Evolutionary conservation across 2,113 vertebrate species (phyloP), one percentile per base, ranked within the genome.

Genomic region (Paramisgurnus dabryanus): DNA sequence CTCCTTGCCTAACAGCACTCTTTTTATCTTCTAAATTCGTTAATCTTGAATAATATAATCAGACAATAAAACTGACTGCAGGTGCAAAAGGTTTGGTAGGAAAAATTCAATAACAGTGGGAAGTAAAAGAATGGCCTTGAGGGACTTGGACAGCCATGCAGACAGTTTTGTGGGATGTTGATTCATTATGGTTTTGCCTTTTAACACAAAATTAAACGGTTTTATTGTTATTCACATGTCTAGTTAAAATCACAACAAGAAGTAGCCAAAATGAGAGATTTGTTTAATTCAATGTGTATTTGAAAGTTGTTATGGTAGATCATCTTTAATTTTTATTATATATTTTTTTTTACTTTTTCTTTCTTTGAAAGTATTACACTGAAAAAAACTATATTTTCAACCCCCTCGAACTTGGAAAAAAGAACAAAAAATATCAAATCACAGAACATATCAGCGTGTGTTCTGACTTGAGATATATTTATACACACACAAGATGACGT

Each of bases 191-290:
- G 94, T 96, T 75, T 97, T 97, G 95, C 96, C 96, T 98, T 93
- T 97, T 96, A 97, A 96, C 95, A 96, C 94, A 94, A 61, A 95
- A 95, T 92, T 96, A 93, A 95, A 95, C 93, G 95, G 91, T 96
- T 95, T 86, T 92, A 94, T 95, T 95, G 92, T 90, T 95, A 93
- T 96, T 95, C 95, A 96, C 94, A 88, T 94, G 95, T 97, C 93
- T 97, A 96, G 95, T 95, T 92, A 93, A 82, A 93, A 94, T 92
- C 93, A 95, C 82, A 92, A 92, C 95, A 95, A 96, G 93, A 94
- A 92, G 93, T 95, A 96, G 95, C 94, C 94, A 94, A 91, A 93
- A 91, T 79, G 86, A 89, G 87, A 93, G 88, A 91, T 95, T 95
- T 93, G 91, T 93, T 92, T 95, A 94, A 92, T 94, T 92, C 93